Conservation (phyloP, 2,888 invertebrate genomes). For the Lysandra coridon region DNA sequence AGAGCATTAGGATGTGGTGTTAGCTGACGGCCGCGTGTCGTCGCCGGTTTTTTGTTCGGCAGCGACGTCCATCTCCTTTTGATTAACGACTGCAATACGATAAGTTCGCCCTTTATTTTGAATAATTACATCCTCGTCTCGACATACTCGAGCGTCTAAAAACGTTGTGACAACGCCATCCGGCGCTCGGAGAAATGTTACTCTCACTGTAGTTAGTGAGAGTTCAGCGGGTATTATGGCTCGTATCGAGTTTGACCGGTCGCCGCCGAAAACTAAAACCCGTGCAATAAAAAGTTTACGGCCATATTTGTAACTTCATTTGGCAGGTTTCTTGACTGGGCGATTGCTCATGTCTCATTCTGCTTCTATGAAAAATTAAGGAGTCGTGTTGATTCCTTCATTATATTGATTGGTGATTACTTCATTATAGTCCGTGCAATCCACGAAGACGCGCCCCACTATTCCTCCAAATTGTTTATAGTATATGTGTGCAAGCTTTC, state of each 20-base stretch:
- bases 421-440: background rate
- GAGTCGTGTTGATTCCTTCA: background rate
- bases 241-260: background rate
- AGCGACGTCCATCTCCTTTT: constrained; percentile 57
- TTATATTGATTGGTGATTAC: background rate
- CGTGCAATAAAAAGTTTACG: constrained; percentile 15
- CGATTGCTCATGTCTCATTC: background rate
- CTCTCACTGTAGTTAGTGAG: constrained; percentile 9
- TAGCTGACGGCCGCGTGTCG: constrained; percentile 42
- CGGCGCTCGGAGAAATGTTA: background rate
- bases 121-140: constrained; percentile 35
- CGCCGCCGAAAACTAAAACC: background rate
- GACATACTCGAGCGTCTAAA: constrained; percentile 1
- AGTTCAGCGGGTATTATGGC: background rate
- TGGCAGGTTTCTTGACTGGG: background rate
- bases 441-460: no score
- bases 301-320: constrained; percentile 1
- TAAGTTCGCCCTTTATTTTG: constrained; percentile 55
- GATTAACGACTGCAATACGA: constrained; percentile 70
- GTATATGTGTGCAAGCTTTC: no score
- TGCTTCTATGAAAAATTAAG: background rate
- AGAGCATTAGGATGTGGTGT: constrained; percentile 41
- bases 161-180: constrained; percentile 9
- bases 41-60: constrained; percentile 58
- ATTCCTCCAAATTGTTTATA: no score